Evolutionary conservation across 2,797 vertebrate genomes (phyloP).

Genomic region (Anabacerthia variegaticeps): DNA sequence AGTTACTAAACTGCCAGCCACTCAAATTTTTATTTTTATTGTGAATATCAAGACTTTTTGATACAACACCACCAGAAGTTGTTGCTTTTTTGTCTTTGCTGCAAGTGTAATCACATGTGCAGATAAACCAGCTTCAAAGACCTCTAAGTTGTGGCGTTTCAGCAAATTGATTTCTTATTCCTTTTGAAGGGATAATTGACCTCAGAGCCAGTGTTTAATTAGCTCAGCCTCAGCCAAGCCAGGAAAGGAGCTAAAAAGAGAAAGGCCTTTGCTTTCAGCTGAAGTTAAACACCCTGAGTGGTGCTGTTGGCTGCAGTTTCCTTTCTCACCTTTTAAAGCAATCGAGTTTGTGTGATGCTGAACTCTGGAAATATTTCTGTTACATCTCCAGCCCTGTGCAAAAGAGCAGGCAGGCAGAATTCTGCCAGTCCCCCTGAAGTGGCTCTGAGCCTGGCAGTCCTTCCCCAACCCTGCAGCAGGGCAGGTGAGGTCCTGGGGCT

Average conservation of each 20-base stretch:
- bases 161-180: slow-evolving; percentile 47
- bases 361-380: not conserved
- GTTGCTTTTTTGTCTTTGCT: not conserved
- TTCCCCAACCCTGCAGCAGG: not conserved
- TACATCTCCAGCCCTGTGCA: not conserved
- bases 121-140: slow-evolving; percentile 36
- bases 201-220: slow-evolving; percentile 27
- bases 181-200: slow-evolving; percentile 54
- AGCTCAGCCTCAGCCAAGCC: not conserved
- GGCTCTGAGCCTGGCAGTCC: not conserved
- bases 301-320: not conserved
- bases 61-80: not conserved
- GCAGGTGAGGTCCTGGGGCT: not conserved
- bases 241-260: not conserved
- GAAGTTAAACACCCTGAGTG: not conserved
- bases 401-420: not conserved
- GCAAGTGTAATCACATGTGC: not conserved
- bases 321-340: not conserved
- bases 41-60: not conserved
- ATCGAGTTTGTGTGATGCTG: not conserved
- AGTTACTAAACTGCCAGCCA: not conserved
- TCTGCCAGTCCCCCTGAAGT: not conserved
- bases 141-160: slow-evolving; percentile 31
- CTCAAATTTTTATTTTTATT: not conserved
- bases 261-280: not conserved